These are phyloP conservation scores for Pegea sp. DNA, from an alignment of 23 tunicate genomes.

Conservation along the genomic window DNA sequence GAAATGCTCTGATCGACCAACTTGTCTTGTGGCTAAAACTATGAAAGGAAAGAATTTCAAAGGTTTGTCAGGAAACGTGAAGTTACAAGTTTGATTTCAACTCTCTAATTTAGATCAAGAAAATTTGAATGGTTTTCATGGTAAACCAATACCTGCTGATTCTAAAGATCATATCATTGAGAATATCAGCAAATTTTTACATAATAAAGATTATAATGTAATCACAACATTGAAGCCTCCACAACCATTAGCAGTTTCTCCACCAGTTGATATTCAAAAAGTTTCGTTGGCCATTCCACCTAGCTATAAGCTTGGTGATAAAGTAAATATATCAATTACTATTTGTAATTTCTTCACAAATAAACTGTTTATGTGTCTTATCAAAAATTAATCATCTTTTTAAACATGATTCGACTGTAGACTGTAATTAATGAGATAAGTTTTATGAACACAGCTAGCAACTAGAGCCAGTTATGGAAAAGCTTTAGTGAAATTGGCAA, in stretches of 20 bases:
- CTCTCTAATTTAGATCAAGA: too few species aligned
- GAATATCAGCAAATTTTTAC: conserved; percentile 9
- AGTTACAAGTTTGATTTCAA: too few species aligned
- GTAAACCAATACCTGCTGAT: conserved; percentile 68
- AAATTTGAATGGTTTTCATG: conserved; percentile 69
- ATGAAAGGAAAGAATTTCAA: conserved; percentile 74
- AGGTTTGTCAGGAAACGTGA: conserved; percentile 8
- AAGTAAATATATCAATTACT: conserved; percentile 8
- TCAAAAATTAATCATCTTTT: background rate
- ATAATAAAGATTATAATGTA: conserved; percentile 3
- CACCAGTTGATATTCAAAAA: conserved; percentile 15
- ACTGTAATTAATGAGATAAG: too few species aligned
- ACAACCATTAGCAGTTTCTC: conserved; percentile 14
- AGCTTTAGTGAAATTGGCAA: conserved; percentile 62
- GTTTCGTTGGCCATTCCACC: conserved; percentile 65
- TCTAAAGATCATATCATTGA: conserved; percentile 30
- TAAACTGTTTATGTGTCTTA: background rate
- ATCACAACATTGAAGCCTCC: conserved; percentile 20
- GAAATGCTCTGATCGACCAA: conserved; percentile 35
- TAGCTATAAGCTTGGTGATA: conserved; percentile 47
- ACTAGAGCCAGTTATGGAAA: conserved; percentile 62
- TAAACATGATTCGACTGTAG: background rate
- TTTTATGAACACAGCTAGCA: too few species aligned
- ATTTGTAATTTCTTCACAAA: background rate
- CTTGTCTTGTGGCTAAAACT: conserved; percentile 85